These are phyloP conservation scores for Tolmerus cingulatus DNA, from an alignment of 2,888 invertebrate genomes.

Conservation along the genomic window DNA sequence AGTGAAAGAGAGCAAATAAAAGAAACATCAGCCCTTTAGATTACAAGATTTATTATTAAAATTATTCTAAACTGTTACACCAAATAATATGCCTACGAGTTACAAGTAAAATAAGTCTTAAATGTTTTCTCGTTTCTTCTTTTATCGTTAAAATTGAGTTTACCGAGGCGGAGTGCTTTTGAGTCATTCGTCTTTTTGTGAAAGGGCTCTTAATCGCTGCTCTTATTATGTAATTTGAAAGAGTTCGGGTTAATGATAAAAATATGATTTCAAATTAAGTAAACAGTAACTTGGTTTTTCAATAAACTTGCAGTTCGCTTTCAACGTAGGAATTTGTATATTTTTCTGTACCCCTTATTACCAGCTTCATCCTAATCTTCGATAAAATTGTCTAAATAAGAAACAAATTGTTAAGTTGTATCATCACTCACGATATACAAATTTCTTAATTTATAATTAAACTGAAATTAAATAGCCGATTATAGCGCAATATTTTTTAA, in stretches of 20 bases:
- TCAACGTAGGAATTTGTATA: neutral
- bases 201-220: neutral
- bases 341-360: neutral
- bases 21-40: slow-evolving; percentile 14
- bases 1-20: neutral
- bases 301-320: neutral
- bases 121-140: neutral
- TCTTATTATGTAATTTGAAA: neutral
- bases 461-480: neutral
- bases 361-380: neutral
- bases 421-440: neutral
- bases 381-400: neutral
- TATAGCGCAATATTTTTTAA: neutral
- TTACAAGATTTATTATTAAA: slow-evolving; percentile 49
- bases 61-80: slow-evolving; percentile 48
- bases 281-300: neutral
- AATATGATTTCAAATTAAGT: neutral
- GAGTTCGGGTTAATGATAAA: neutral
- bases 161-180: neutral
- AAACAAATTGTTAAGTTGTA: neutral
- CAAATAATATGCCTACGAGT: slow-evolving; percentile 40
- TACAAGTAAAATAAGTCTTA: slow-evolving; percentile 37
- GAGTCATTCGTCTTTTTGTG: neutral
- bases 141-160: slow-evolving; percentile 40
- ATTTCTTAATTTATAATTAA: neutral